phyloP scores from a whole-genome alignment of 1,140 invertebrate species.

The Leptopilina clavipes region DNA sequence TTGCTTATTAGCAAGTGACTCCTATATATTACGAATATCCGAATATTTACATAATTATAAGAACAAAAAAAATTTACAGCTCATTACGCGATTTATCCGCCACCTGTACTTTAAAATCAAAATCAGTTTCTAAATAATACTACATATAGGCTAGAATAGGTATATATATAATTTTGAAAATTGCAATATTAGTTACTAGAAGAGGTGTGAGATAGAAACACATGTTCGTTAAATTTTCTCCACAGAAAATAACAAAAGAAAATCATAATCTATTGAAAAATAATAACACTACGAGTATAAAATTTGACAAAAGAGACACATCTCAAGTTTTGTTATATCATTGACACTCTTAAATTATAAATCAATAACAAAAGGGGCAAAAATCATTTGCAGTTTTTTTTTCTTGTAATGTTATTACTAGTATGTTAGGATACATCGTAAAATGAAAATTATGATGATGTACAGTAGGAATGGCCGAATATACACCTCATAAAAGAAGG shows the following conservation, averaged over 20 bases:
- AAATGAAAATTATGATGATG: conserved; percentile 5
- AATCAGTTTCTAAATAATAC: neutral
- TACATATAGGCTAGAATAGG: no score
- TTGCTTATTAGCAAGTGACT: conserved; percentile 34
- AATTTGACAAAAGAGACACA: neutral
- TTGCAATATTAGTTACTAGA: neutral
- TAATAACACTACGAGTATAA: neutral
- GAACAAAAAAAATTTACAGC: neutral
- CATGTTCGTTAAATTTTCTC: neutral
- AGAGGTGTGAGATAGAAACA: neutral
- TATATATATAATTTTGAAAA: neutral
- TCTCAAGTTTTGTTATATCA: neutral
- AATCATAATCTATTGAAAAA: neutral
- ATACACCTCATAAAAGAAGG: conserved; percentile 18
- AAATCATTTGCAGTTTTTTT: conserved; percentile 34
- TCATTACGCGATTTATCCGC: conserved; percentile 28
- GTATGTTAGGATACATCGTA: neutral
- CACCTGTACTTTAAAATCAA: neutral
- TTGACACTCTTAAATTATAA: conserved; percentile 29
- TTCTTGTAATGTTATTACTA: neutral
- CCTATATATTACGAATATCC: conserved; percentile 19
- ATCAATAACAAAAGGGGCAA: neutral
- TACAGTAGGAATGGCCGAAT: neutral
- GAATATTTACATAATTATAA: neutral
- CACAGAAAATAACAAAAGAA: neutral